Conservation (phyloP, 2,888 invertebrate species). For the Dione vanillae region DNA sequence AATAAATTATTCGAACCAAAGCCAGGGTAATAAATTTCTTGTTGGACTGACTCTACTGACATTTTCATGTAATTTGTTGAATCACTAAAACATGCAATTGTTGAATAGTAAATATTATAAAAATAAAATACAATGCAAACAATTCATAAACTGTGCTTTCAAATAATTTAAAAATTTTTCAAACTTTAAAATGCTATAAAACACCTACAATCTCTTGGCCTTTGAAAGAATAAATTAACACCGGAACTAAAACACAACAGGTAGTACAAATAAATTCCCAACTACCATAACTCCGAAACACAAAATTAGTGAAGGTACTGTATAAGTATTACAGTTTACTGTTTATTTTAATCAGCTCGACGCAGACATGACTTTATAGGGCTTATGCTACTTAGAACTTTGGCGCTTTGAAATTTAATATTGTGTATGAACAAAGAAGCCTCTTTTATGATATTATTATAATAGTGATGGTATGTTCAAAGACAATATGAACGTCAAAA, state of each 20-base stretch:
- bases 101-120: too few species aligned
- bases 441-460: background rate
- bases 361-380: constrained; percentile 2
- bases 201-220: too few species aligned
- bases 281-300: background rate
- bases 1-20: too few species aligned
- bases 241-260: background rate
- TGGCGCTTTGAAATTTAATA: constrained; percentile 9
- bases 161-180: too few species aligned
- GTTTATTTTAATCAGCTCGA: constrained; percentile 5
- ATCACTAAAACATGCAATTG: too few species aligned
- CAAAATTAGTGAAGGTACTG: background rate
- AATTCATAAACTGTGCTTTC: too few species aligned
- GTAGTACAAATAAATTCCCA: background rate
- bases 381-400: constrained; percentile 8
- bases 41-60: too few species aligned
- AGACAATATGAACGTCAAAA: background rate
- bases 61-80: too few species aligned
- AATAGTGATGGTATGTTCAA: background rate
- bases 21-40: too few species aligned
- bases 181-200: too few species aligned
- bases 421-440: constrained; percentile 12
- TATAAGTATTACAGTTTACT: constrained; percentile 1
- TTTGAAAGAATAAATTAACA: too few species aligned
- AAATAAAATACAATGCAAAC: too few species aligned